Conservation (phyloP, 2,888 invertebrate species). For the Lacanobia wlatinum region DNA sequence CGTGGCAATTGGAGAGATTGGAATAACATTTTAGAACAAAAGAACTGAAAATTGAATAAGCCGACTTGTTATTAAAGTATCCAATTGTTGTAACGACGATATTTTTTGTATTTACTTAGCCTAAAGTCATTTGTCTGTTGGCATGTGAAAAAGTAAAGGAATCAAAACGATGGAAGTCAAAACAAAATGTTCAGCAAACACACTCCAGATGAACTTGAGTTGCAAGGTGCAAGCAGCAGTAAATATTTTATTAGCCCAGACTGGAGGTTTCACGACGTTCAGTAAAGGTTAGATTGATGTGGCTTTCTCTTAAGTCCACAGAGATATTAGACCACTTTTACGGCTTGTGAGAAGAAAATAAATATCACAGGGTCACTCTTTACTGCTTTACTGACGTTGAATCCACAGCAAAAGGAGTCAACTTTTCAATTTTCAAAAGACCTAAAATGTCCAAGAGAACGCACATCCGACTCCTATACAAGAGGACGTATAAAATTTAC, state of each 20-base stretch:
- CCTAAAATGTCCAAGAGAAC: conserved; percentile 48
- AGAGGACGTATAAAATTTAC: conserved; percentile 77
- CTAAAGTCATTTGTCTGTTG: not conserved
- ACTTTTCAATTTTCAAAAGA: conserved; percentile 61
- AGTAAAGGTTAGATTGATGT: conserved; percentile 57
- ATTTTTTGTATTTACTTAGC: not conserved
- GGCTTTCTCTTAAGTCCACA: conserved; percentile 41
- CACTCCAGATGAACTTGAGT: conserved; percentile 42
- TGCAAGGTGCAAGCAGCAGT: conserved; percentile 51
- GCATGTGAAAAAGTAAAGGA: not conserved
- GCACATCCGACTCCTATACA: conserved; percentile 62
- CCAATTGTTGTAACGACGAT: not conserved
- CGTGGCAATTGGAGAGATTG: conserved; percentile 22
- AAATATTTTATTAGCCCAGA: conserved; percentile 58
- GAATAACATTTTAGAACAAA: conserved; percentile 29
- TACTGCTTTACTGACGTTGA: conserved; percentile 65
- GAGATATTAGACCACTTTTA: conserved; percentile 64
- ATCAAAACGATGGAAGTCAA: not conserved
- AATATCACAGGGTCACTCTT: conserved; percentile 50
- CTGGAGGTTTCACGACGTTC: conserved; percentile 44
- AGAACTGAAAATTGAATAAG: not conserved
- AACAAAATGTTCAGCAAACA: conserved; percentile 5
- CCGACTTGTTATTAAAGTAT: not conserved
- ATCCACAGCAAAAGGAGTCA: conserved; percentile 42
- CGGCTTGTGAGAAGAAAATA: conserved; percentile 68